Conservation (phyloP, 2,113 vertebrate genomes). For the Hippocampus abdominalis region DNA sequence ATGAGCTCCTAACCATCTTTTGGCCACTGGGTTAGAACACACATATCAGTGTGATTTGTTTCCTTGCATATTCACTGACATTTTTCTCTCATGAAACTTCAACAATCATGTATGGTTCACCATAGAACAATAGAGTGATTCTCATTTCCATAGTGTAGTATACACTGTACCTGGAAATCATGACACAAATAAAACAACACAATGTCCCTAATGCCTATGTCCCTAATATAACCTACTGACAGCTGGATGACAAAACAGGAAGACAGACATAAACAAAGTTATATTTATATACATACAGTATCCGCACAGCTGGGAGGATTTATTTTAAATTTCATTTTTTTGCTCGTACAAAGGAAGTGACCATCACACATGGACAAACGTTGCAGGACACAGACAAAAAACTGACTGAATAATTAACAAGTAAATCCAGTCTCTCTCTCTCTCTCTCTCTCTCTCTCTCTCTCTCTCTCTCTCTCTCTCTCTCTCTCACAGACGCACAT, state of each 20-base stretch:
- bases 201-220: conserved; percentile 11
- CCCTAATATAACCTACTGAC: conserved; percentile 13
- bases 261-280: conserved; percentile 18
- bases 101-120: not conserved
- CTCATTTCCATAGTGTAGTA: not conserved
- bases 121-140: not conserved
- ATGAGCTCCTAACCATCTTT: conserved; percentile 45
- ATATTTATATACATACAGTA: conserved; percentile 14
- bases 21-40: conserved; percentile 17
- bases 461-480: too few species aligned
- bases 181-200: conserved; percentile 24
- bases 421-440: too few species aligned
- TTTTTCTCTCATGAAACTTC: conserved; percentile 4
- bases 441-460: too few species aligned
- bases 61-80: conserved; percentile 12
- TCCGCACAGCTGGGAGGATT: conserved; percentile 44
- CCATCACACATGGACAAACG: not conserved
- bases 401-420: not conserved
- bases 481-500: too few species aligned
- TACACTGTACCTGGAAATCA: not conserved
- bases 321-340: conserved; percentile 23
- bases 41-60: conserved; percentile 24
- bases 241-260: conserved; percentile 53
- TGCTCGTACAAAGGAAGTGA: conserved; percentile 25
- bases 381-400: not conserved